Evolutionary conservation across 2,113 vertebrate genomes (phyloP).

Genomic region (Micromys minutus): DNA sequence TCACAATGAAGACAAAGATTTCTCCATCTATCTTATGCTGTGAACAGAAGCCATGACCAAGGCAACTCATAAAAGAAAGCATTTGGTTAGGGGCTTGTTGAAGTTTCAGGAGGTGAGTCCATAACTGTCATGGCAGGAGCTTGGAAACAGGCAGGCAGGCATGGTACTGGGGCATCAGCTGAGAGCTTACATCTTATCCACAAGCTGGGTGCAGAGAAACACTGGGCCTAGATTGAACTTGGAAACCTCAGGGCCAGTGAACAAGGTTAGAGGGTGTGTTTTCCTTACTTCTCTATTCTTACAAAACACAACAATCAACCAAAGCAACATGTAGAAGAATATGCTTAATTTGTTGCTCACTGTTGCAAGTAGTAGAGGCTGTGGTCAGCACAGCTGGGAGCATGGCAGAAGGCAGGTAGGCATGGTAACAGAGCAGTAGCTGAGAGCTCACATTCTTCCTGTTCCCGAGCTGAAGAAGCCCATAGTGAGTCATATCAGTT

Average conservation of each 20-base stretch:
- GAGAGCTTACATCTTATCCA: background rate
- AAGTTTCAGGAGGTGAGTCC: background rate
- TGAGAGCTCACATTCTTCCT: background rate
- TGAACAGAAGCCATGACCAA: background rate
- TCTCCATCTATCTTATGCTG: no score
- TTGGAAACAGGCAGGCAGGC: background rate
- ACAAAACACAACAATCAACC: background rate
- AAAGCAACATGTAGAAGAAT: background rate
- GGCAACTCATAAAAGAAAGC: background rate
- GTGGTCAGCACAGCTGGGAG: background rate
- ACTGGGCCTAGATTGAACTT: background rate
- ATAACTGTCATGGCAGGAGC: background rate
- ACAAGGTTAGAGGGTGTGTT: background rate
- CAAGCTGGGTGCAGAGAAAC: background rate
- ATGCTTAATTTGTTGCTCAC: background rate
- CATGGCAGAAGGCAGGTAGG: no score
- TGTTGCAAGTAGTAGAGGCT: background rate
- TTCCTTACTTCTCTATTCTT: background rate
- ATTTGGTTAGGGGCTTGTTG: background rate
- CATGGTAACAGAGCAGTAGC: background rate
- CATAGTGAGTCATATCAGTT: background rate
- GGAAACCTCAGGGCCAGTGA: background rate
- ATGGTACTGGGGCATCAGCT: background rate
- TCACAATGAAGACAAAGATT: background rate
- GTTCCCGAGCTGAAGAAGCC: background rate